These are phyloP conservation scores for Dallia pectoralis DNA, from an alignment of 2,797 vertebrate genomes.

Conservation along the genomic window DNA sequence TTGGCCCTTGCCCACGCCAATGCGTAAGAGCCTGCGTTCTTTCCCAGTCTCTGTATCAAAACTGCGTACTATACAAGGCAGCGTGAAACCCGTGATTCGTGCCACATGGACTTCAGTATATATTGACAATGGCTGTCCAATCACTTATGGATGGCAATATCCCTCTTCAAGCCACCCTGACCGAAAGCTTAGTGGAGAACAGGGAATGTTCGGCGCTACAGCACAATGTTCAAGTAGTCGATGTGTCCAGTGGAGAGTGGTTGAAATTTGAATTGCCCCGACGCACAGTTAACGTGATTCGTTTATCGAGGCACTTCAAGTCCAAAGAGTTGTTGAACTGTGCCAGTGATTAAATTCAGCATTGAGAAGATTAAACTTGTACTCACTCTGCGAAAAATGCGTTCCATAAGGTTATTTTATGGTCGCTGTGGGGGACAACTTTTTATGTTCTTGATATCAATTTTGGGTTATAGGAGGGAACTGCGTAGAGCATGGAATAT, in stretches of 20 bases:
- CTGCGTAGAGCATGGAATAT: too few species aligned
- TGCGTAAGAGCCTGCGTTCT: slow-evolving; percentile 68
- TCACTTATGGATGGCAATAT: slow-evolving; percentile 38
- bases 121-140: slow-evolving; percentile 59
- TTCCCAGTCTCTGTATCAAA: slow-evolving; percentile 63
- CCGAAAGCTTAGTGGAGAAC: not conserved
- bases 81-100: slow-evolving; percentile 22
- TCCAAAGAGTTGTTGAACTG: slow-evolving; percentile 74
- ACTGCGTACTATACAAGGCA: slow-evolving; percentile 62
- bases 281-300: slow-evolving; percentile 68
- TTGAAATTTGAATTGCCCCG: slow-evolving; percentile 68
- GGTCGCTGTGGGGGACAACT: too few species aligned
- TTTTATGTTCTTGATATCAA: too few species aligned
- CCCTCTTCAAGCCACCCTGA: not conserved
- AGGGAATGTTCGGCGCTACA: slow-evolving; percentile 30
- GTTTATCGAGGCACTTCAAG: slow-evolving; percentile 73
- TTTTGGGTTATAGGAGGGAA: too few species aligned
- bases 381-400: slow-evolving; percentile 71
- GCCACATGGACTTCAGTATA: slow-evolving; percentile 54
- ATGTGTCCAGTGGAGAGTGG: slow-evolving; percentile 64
- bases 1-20: slow-evolving; percentile 58
- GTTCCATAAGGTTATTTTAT: too few species aligned
- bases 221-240: slow-evolving; percentile 62
- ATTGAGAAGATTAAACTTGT: slow-evolving; percentile 63
- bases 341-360: slow-evolving; percentile 71